Evolutionary conservation across 2,888 invertebrate species (phyloP), one percentile per base, ranked within the genome.

Genomic region (Caenorhabditis imperialis): DNA sequence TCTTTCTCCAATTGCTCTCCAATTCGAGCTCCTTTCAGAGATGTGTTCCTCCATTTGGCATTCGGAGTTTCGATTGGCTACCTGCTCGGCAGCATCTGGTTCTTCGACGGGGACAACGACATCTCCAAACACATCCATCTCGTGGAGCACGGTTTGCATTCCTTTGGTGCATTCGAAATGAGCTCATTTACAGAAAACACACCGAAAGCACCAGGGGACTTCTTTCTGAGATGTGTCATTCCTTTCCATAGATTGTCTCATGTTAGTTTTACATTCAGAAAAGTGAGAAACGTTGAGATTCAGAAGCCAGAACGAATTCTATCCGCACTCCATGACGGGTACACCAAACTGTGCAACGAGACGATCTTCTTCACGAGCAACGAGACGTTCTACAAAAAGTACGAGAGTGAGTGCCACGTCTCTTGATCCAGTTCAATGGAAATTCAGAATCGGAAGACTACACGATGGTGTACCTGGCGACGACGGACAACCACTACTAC

Each of bases 331-430:
- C n/a, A 38, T 4, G 74, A 74, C 37, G 74, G 74, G 25, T 74
- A 69, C 38, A 57, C 74, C 0, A 67, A 69, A 30, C 40, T 53
- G 5, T 74, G 74, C 40, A 69, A 74, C n/a, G 62, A 74, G 20
- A 74, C 74, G 10, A 51, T 69, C 3, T 74, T 53, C n/a, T 74
- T 62, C 45, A 69, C 57, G 0, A 74, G 55, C 27, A 54, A 69
- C 25, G 20, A 58, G 30, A 69, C 55, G 30, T 5, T 69, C 12
- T 60, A 38, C 35, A 40, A 62, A 23, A 65, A 65, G 23, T 40
- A 57, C 33, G 35, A 60, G 16, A 48, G 65, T 62, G 8, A 12
- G 71, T 50, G 30, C 18, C 20, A 23, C 3, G n/a, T 37, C 8
- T 14, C 12, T n/a, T n/a, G n/a, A n/a, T n/a, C n/a, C n/a, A n/a